phyloP scores from a whole-genome alignment of 1,140 invertebrate genomes.

The Anoplolepis gracilipes region DNA sequence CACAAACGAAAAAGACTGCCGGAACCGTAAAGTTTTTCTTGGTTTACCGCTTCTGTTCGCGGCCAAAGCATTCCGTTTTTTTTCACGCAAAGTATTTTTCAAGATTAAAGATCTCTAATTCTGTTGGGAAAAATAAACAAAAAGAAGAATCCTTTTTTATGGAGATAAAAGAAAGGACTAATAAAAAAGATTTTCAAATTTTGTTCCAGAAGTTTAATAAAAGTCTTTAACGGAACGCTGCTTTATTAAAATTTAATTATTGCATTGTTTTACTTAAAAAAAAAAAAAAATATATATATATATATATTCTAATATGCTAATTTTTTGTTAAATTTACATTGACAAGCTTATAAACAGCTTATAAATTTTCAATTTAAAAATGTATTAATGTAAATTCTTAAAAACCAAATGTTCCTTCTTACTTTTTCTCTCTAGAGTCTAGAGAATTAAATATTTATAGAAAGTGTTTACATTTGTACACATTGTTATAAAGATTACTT shows the following conservation, averaged over 20 bases:
- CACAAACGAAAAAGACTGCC: not conserved
- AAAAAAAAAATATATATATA: not conserved
- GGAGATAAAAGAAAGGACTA: constrained; percentile 3
- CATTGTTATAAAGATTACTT: not conserved
- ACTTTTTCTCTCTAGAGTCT: not conserved
- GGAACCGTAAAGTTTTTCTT: constrained; percentile 22
- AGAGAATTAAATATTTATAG: not conserved
- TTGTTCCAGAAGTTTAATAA: not conserved
- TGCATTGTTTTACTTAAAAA: not conserved
- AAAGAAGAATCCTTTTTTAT: not conserved
- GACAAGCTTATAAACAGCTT: not conserved
- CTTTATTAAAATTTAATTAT: not conserved
- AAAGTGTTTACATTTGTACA: not conserved
- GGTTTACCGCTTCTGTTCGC: constrained; percentile 17
- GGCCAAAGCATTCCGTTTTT: constrained; percentile 24
- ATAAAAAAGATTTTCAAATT: not conserved
- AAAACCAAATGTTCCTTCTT: not conserved
- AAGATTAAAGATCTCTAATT: constrained; percentile 45
- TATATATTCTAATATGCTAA: not conserved
- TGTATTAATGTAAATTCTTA: not conserved
- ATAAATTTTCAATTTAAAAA: not conserved
- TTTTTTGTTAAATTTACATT: not conserved
- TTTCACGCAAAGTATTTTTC: not conserved
- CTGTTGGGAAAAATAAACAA: not conserved
- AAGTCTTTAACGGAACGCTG: not conserved